These are phyloP conservation scores for Lemur catta DNA, from an alignment of 2,797 vertebrate genomes.

Conservation along the genomic window DNA sequence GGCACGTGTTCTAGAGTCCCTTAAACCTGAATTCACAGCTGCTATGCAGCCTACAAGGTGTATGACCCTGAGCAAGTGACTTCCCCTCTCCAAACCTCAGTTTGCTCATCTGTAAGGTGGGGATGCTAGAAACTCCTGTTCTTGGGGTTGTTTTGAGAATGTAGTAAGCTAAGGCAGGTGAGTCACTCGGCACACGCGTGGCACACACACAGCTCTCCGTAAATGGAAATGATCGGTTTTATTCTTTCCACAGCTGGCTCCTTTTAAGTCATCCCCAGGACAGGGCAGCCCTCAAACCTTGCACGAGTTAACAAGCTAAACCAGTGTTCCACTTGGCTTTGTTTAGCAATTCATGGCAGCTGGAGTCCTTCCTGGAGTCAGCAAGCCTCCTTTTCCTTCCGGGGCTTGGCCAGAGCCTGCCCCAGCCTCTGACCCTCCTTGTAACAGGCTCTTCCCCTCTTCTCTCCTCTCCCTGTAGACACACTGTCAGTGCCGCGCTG, in stretches of 20 bases:
- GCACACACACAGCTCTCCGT: neutral
- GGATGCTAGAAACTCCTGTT: too few species aligned
- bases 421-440: neutral
- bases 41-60: neutral
- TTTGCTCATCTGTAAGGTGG: neutral
- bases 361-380: neutral
- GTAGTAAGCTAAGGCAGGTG: neutral
- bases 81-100: neutral
- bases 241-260: neutral
- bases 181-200: neutral
- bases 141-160: neutral
- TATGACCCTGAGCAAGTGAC: neutral
- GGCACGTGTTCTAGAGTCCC: neutral
- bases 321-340: neutral
- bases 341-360: neutral
- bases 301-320: neutral
- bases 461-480: conserved; percentile 84
- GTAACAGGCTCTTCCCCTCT: neutral
- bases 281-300: neutral
- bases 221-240: neutral
- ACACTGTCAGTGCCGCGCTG: conserved; percentile 99
- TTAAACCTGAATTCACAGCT: neutral
- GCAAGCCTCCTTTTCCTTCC: neutral
- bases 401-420: neutral
- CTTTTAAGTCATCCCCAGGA: neutral